phyloP scores from a whole-genome alignment of 2,888 invertebrate species.

The Dusona sp. region DNA sequence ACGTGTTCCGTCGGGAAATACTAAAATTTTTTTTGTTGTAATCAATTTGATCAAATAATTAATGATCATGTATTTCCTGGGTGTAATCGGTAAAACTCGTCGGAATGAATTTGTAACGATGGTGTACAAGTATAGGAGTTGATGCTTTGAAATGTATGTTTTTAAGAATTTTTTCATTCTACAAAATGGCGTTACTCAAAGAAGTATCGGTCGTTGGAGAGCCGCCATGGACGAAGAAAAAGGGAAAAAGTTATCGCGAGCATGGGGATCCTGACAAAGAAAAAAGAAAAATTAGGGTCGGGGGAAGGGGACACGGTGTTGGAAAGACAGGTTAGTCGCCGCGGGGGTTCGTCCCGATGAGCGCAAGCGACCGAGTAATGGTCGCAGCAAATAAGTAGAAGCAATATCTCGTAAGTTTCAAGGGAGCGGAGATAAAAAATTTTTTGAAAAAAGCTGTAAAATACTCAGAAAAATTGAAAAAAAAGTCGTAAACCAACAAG shows the following conservation, averaged over 20 bases:
- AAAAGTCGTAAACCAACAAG: not conserved
- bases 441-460: conserved; percentile 29
- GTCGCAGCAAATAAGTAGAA: conserved; percentile 66
- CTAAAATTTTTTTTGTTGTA: not conserved
- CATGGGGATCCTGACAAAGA: conserved; percentile 36
- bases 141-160: not conserved
- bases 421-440: conserved; percentile 50
- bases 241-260: conserved; percentile 52
- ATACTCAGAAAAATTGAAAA: not conserved
- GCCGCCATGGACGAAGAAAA: conserved; percentile 15
- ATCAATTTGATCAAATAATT: not conserved
- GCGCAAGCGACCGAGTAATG: conserved; percentile 74
- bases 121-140: not conserved
- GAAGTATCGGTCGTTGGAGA: conserved; percentile 78
- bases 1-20: not conserved
- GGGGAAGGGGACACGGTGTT: conserved; percentile 79
- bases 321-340: conserved; percentile 84
- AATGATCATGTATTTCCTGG: not conserved
- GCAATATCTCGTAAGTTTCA: conserved; percentile 49
- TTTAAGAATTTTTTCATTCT: conserved; percentile 16
- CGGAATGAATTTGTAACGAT: not conserved
- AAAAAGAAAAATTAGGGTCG: conserved; percentile 20
- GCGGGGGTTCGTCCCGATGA: conserved; percentile 81
- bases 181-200: conserved; percentile 42
- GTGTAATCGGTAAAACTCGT: not conserved